Evolutionary conservation across 2,113 vertebrate species (phyloP).

Genomic region (Lichenostomus cassidix): DNA sequence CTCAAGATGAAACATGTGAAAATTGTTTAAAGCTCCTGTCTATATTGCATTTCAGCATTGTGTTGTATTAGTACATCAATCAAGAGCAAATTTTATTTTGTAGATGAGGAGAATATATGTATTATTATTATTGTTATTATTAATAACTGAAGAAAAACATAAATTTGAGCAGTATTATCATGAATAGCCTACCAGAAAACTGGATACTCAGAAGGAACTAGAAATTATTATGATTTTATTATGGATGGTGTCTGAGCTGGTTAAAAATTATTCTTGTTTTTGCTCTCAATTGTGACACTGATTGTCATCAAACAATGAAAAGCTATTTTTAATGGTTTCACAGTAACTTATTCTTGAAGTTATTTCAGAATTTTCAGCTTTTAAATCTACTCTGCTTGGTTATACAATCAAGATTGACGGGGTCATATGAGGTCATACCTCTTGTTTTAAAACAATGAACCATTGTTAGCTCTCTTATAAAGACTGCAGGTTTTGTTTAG

Average conservation of each 20-base stretch:
- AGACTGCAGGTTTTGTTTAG: slow-evolving; percentile 69
- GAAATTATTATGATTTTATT: neutral
- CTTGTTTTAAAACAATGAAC: slow-evolving; percentile 67
- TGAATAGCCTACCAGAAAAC: neutral
- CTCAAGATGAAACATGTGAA: neutral
- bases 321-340: slow-evolving; percentile 43
- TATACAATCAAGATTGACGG: slow-evolving; percentile 45
- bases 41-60: neutral
- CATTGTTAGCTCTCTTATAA: slow-evolving; percentile 53
- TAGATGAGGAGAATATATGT: neutral
- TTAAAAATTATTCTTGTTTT: neutral
- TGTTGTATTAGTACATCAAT: neutral
- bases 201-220: neutral
- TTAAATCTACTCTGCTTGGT: slow-evolving; percentile 29
- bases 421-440: slow-evolving; percentile 63
- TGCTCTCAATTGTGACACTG: neutral
- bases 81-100: neutral
- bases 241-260: neutral
- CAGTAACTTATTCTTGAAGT: slow-evolving; percentile 27
- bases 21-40: neutral
- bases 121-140: neutral
- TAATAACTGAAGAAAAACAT: neutral
- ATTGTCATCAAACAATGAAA: slow-evolving; percentile 28
- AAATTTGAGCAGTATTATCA: neutral
- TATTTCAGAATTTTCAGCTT: slow-evolving; percentile 50